These are phyloP conservation scores for Osmerus mordax DNA, from an alignment of 2,113 vertebrate genomes.

Conservation along the genomic window DNA sequence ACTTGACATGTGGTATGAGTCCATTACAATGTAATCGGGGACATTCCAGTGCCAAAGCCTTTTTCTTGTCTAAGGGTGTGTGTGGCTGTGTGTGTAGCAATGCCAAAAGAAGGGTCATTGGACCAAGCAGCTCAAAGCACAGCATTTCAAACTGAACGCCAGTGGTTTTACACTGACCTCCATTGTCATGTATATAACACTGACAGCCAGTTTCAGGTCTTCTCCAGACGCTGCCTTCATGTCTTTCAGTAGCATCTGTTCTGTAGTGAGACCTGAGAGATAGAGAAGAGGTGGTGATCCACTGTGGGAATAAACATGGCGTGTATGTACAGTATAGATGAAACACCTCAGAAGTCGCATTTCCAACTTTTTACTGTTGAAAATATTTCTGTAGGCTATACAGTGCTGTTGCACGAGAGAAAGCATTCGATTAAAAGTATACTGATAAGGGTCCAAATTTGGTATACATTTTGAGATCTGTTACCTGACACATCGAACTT, in stretches of 20 bases:
- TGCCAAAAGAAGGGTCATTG: not conserved
- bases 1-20: not conserved
- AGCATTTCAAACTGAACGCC: not conserved
- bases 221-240: constrained; percentile 75
- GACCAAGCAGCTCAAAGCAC: not conserved
- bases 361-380: no score
- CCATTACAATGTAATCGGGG: not conserved
- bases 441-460: no score
- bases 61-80: not conserved
- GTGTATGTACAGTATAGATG: not conserved
- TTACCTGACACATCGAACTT: constrained; percentile 90
- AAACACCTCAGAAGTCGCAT: not conserved
- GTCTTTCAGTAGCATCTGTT: constrained; percentile 93
- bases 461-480: not conserved
- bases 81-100: not conserved
- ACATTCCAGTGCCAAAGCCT: not conserved
- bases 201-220: constrained; percentile 68
- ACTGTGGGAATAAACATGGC: not conserved
- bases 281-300: not conserved
- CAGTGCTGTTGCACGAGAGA: no score
- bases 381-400: no score
- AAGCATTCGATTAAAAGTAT: no score
- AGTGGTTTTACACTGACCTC: constrained; percentile 67
- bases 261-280: constrained; percentile 79
- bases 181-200: constrained; percentile 80